Evolutionary conservation across 2,113 vertebrate genomes (phyloP).

Genomic region (Dendropsophus ebraccatus): DNA sequence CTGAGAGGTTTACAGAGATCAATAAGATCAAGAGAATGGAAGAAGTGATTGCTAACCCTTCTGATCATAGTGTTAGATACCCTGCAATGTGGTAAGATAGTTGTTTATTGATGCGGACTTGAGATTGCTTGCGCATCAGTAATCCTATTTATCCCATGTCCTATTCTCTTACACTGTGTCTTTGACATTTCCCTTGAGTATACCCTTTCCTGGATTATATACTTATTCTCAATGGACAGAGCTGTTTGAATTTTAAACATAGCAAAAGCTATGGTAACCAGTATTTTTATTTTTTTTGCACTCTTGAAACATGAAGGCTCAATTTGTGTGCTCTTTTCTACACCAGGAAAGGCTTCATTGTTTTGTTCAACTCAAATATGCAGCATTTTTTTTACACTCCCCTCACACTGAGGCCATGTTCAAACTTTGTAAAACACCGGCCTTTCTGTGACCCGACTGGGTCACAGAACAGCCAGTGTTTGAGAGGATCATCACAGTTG

Average conservation of each 20-base stretch:
- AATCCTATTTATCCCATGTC: neutral
- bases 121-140: neutral
- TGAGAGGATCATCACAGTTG: too few relatives aligned
- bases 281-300: too few relatives aligned
- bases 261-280: too few relatives aligned
- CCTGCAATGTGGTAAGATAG: neutral
- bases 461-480: too few relatives aligned
- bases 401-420: too few relatives aligned
- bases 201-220: neutral
- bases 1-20: neutral
- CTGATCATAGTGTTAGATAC: neutral
- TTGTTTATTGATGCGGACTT: neutral
- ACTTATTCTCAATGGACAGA: neutral
- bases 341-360: too few relatives aligned
- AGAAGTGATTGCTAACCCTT: neutral
- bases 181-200: neutral
- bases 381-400: too few relatives aligned
- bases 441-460: too few relatives aligned
- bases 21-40: slow-evolving; percentile 3
- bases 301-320: neutral
- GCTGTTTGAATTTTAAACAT: neutral
- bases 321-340: neutral
- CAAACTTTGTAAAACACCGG: too few relatives aligned
- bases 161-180: neutral
- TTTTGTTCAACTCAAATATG: too few relatives aligned